Base-by-base conservation (phyloP, 2,113 vertebrate genomes). In the Thamnophis sirtalis region DNA sequence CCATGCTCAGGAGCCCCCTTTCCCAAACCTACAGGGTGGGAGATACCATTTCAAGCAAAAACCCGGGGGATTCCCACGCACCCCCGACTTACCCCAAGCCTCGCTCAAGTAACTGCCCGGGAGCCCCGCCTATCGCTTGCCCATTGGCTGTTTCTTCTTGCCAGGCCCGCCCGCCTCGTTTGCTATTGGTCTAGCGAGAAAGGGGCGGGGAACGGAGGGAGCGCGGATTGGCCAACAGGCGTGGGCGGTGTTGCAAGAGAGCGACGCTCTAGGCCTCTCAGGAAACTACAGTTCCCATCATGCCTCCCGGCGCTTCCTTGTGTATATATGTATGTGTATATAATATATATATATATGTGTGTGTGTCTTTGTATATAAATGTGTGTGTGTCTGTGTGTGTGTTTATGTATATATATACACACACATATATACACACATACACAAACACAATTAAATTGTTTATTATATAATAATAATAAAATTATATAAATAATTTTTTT, bases 171-270 rank as follows among this genome's bases (percentile, higher is more conserved):
- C 19, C 8, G 0, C 21, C 17, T 11, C 13, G 5, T 19, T 3
- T 51, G 0, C 53, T 9, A 51, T 89, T 84, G 91, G 54, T 2
- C 11, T 3, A 3, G 0, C 22, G 3, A 7, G 21, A 54, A 63
- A 38, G 17, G 63, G 63, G 86, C 4, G 38, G 0, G 0, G 2
- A 0, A 2, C 0, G 0, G 0, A 9, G 49, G 10, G 2, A 43
- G 9, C 22, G 38, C 28, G n/a, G 84, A 86, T 49, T 86, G 68
- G 68, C 15, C 6, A 21, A n/a, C 2, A 73, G 68, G 28, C 5
- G 63, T 2, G 68, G 68, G 68, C 0, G n/a, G 33, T 2, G 73
- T 43, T 9, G 73, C 33, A 63, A 60, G 38, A 28, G 38, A 11
- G 43, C 26, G 6, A 7, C 60, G 48, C 9, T 22, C 10, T 28